Conservation (phyloP, 2,888 invertebrate species). For the Sminthurides aquaticus region DNA sequence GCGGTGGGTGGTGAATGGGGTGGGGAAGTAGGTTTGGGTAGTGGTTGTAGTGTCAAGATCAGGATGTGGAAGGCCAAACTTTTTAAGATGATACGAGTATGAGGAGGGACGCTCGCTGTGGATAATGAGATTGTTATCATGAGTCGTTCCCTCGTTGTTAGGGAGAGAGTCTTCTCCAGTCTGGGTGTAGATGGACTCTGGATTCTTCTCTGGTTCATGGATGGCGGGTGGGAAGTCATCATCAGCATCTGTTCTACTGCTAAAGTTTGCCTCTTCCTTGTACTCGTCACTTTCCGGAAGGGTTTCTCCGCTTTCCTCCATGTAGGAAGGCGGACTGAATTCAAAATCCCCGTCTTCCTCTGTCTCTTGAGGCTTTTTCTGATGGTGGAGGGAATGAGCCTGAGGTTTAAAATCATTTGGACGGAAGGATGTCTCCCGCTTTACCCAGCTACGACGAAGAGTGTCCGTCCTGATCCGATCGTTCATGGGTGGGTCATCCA, state of each 20-base stretch:
- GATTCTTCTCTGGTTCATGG: slow-evolving; percentile 2
- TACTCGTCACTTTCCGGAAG: slow-evolving; percentile 23
- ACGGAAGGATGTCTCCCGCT: slow-evolving; percentile 11
- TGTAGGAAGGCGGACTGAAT: slow-evolving; percentile 13
- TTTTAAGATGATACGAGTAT: neutral
- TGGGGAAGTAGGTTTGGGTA: neutral
- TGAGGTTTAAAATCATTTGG: slow-evolving; percentile 17
- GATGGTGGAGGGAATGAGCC: slow-evolving; percentile 16
- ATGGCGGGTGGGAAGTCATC: neutral
- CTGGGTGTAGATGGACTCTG: neutral
- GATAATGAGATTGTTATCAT: slow-evolving; percentile 27
- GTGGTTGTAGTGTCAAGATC: neutral
- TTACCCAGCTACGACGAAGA: slow-evolving; percentile 9
- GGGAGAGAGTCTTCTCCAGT: neutral
- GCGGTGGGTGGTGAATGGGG: slow-evolving; percentile 9
- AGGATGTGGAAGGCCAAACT: neutral
- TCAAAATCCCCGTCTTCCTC: slow-evolving; percentile 19
- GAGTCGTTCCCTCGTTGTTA: slow-evolving; percentile 22
- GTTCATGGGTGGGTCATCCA: slow-evolving; percentile 18
- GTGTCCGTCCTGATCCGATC: neutral
- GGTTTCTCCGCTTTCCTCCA: slow-evolving; percentile 17
- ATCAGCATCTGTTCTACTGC: slow-evolving; percentile 3
- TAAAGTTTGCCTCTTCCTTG: slow-evolving; percentile 12
- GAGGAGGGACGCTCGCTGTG: slow-evolving; percentile 20
- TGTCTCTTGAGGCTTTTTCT: slow-evolving; percentile 11